Base-by-base conservation (phyloP, 2,797 vertebrate genomes). In the Rhadinocentrus ornatus region DNA sequence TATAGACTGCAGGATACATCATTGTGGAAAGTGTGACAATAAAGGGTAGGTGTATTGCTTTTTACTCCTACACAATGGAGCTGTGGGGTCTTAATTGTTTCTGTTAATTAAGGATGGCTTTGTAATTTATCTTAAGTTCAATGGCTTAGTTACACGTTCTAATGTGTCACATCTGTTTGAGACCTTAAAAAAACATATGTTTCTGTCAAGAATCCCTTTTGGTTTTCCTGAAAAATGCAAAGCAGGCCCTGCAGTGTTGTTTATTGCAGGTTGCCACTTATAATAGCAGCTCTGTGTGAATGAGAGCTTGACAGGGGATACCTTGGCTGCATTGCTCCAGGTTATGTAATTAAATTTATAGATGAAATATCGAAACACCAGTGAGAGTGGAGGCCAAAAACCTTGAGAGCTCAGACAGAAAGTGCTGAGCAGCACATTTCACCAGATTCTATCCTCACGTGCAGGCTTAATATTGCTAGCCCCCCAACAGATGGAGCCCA, bases 261-360 rank as follows among this genome's bases (percentile, higher is more conserved):
- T 86, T 86, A 75, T 87, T 89, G 81, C 81, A 70, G 67, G 63
- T 82, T 80, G 83, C 78, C 78, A 66, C 73, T 81, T 76, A 52
- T 70, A 82, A 86, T 79, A 68, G 32, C 54, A 15, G 78, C 69
- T 79, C 57, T 67, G 62, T 73, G 82, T 92, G 91, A 91, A 91
- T 91, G 92, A 91, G 87, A 88, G 88, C 73, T 90, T 88, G 90
- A 91, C 89, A 88, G 81, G 69, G 85, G 88, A 89, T 90, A 89
- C 81, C 80, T 84, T 62, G 80, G 78, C 88, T 57, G 75, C 75
- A 73, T 84, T 66, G 84, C 91, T 87, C 75, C 70, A 58, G 82
- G 77, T 89, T 83, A 82, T 86, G 88, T 93, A 92, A 94, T 95
- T 93, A 93, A 91, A 90, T 94, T 93, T 90, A 89, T 86, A 87